Conservation (phyloP, 2,113 vertebrate genomes). For the Poeciliopsis retropinna region DNA sequence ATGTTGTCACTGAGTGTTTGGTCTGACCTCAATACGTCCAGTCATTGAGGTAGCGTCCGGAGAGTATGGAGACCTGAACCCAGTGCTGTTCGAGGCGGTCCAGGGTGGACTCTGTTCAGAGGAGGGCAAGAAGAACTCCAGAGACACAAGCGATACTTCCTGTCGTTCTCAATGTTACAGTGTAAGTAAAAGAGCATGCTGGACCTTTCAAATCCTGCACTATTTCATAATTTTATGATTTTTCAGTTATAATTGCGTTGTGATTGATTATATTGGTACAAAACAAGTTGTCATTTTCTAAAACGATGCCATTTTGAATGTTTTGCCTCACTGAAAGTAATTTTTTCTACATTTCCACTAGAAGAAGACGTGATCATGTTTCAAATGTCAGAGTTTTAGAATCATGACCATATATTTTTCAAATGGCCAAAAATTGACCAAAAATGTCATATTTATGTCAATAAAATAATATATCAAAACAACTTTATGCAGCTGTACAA, state of each 20-base stretch:
- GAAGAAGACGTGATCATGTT: background rate
- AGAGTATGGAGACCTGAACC: slow-evolving; percentile 96
- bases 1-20: slow-evolving; percentile 8
- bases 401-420: too few species aligned
- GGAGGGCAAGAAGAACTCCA: slow-evolving; percentile 89
- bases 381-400: too few species aligned
- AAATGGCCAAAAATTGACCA: too few species aligned
- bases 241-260: too few species aligned
- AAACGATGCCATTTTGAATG: too few species aligned
- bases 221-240: background rate
- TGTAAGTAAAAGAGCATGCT: slow-evolving; percentile 76
- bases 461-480: too few species aligned
- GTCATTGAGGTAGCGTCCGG: slow-evolving; percentile 98
- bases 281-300: too few species aligned
- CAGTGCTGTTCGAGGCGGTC: slow-evolving; percentile 92
- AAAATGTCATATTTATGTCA: background rate
- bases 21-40: slow-evolving; percentile 62
- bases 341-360: too few species aligned
- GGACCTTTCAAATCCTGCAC: background rate
- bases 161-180: slow-evolving; percentile 81
- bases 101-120: slow-evolving; percentile 92
- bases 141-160: slow-evolving; percentile 83
- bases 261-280: background rate
- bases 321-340: too few species aligned
- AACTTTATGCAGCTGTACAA: background rate